Evolutionary conservation across 1,140 invertebrate species (phyloP).

Genomic region (Drosophila pectinifera): DNA sequence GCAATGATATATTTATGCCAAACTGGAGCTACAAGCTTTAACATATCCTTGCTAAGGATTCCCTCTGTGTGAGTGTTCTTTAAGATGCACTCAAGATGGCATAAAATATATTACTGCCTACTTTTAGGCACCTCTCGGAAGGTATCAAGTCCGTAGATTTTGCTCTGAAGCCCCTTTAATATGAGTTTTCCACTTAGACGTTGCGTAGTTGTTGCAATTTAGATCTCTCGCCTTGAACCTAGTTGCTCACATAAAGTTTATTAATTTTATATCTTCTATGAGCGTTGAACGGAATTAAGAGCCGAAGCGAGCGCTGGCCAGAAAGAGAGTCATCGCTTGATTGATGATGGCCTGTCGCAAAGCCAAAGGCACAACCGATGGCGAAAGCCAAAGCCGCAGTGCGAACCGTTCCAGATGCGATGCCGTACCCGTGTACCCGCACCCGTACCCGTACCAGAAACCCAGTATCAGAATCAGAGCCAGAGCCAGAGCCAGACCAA

Average conservation of each 20-base stretch:
- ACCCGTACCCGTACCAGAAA: slow-evolving; percentile 31
- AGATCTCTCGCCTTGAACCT: slow-evolving; percentile 65
- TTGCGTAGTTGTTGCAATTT: slow-evolving; percentile 77
- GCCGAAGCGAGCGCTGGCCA: slow-evolving; percentile 17
- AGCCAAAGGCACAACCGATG: slow-evolving; percentile 17
- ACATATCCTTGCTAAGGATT: no score
- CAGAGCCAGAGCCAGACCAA: no score
- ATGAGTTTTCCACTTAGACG: slow-evolving; percentile 53
- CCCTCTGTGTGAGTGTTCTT: no score
- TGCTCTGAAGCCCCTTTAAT: slow-evolving; percentile 1
- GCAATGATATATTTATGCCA: background rate
- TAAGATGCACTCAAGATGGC: background rate
- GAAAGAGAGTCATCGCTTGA: slow-evolving; percentile 44
- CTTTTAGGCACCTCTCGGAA: no score
- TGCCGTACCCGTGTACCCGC: slow-evolving; percentile 17
- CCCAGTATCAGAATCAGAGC: slow-evolving; percentile 34
- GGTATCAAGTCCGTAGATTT: background rate
- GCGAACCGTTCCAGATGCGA: slow-evolving; percentile 53
- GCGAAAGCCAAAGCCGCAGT: slow-evolving; percentile 42
- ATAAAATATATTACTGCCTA: background rate
- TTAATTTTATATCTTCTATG: slow-evolving; percentile 82
- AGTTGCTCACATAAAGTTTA: slow-evolving; percentile 78
- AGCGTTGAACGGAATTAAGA: slow-evolving; percentile 63
- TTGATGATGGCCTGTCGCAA: slow-evolving; percentile 52
- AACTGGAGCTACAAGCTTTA: no score